Evolutionary conservation across 1,140 invertebrate genomes (phyloP).

Genomic region (Bombus difficillimus): DNA sequence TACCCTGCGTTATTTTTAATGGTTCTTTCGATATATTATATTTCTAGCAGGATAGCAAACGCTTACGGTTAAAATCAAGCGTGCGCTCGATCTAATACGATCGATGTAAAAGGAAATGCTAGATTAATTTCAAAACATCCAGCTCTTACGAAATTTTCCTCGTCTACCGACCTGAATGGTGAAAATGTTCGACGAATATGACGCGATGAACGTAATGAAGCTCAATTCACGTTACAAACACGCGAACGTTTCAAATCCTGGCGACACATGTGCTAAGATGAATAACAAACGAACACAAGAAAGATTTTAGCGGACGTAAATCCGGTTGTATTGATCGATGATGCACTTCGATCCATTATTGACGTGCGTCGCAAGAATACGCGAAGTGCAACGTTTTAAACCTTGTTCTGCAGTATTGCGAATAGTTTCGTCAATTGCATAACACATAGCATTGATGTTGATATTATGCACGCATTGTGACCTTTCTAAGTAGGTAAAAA

Average conservation of each 20-base stretch:
- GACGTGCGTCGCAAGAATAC: conserved; percentile 32
- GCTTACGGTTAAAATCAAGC: too few relatives aligned
- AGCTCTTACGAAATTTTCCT: conserved; percentile 18
- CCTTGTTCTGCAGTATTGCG: neutral
- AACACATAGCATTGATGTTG: neutral
- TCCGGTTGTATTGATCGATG: conserved; percentile 46
- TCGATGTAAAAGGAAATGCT: too few relatives aligned
- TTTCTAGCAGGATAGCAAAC: too few relatives aligned
- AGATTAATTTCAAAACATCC: too few relatives aligned
- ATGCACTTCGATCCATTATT: conserved; percentile 58
- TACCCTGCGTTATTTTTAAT: neutral
- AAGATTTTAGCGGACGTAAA: conserved; percentile 74
- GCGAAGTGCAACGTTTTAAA: conserved; percentile 23
- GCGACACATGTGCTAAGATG: conserved; percentile 76
- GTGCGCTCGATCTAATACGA: too few relatives aligned
- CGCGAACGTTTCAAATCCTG: conserved; percentile 73
- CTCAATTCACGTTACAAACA: conserved; percentile 49
- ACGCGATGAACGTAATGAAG: neutral
- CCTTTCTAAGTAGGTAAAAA: too few relatives aligned
- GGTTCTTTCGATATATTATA: too few relatives aligned
- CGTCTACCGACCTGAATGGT: neutral
- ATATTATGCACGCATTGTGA: too few relatives aligned
- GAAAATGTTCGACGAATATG: conserved; percentile 9
- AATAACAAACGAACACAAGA: conserved; percentile 78
- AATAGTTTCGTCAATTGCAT: neutral